Evolutionary conservation across 64 coral and sea anemone genomes (phyloP).

Genomic region (Astreopora myriophthalma): DNA sequence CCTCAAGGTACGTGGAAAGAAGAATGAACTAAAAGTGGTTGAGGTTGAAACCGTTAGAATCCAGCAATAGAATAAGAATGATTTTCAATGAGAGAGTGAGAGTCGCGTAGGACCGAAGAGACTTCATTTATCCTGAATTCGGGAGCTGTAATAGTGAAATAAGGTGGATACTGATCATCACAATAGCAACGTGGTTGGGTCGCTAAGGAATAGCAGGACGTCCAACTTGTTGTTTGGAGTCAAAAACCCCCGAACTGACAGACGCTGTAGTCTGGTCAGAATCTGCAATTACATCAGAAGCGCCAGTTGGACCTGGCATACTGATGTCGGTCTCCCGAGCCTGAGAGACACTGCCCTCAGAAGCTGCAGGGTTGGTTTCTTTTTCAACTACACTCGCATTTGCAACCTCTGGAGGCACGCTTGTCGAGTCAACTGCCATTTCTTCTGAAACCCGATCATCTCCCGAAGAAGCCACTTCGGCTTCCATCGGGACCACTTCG

Average conservation of each 20-base stretch:
- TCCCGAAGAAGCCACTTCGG: background rate
- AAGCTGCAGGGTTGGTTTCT: background rate
- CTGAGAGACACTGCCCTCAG: background rate
- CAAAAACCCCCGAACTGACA: background rate
- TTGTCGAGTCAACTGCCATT: background rate
- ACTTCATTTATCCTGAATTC: no score
- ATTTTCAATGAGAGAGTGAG: no score
- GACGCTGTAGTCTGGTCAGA: background rate
- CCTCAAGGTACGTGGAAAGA: no score
- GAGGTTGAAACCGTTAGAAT: no score
- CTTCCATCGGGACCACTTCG: constrained; percentile 21
- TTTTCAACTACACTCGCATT: background rate
- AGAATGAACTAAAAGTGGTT: background rate
- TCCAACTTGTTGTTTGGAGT: background rate
- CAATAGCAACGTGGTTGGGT: no score
- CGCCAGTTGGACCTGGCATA: background rate
- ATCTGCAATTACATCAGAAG: background rate
- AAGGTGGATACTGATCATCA: no score
- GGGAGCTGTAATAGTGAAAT: no score
- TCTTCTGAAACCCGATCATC: background rate
- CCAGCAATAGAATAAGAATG: no score
- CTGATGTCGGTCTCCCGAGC: background rate
- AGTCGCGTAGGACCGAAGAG: background rate
- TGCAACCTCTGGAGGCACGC: background rate
- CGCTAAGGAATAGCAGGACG: background rate